These are phyloP conservation scores for Hoplostethus mediterraneus DNA, from an alignment of 2,797 vertebrate genomes.

Conservation along the genomic window DNA sequence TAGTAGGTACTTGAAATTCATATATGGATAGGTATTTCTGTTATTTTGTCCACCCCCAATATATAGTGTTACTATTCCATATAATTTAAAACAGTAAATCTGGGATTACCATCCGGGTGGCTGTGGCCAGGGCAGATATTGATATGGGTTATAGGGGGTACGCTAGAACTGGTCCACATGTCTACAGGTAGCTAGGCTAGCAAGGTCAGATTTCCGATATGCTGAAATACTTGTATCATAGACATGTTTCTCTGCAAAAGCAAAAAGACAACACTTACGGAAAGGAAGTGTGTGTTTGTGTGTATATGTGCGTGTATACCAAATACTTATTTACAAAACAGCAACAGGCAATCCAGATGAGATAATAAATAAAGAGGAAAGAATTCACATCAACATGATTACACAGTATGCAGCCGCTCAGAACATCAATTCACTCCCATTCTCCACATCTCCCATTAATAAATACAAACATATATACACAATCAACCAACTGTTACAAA, in stretches of 20 bases:
- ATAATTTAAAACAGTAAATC: conserved; percentile 13
- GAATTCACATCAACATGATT: conserved; percentile 42
- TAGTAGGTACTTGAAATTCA: not conserved
- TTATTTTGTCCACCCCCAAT: conserved; percentile 23
- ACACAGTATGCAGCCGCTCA: conserved; percentile 33
- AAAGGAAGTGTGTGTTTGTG: not conserved
- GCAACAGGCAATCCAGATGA: conserved; percentile 6
- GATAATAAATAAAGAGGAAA: conserved; percentile 53
- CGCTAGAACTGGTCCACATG: not conserved
- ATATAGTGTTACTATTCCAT: conserved; percentile 15
- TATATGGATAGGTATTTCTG: not conserved
- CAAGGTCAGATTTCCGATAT: conserved; percentile 23
- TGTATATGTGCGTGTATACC: conserved; percentile 3
- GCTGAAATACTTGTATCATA: conserved; percentile 17
- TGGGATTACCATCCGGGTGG: conserved; percentile 2
- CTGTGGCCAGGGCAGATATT: conserved; percentile 27
- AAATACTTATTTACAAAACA: conserved; percentile 54
- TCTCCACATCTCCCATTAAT: conserved; percentile 48
- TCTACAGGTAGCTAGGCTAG: conserved; percentile 27
- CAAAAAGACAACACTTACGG: conserved; percentile 1
- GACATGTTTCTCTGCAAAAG: conserved; percentile 32
- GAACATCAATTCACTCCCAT: conserved; percentile 44
- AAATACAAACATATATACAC: conserved; percentile 76
- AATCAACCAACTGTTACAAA: conserved; percentile 50
- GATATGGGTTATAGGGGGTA: conserved; percentile 2